A percentile compares a stretch with the other conserved stretches of the same genome.
phyloP scores from a whole-genome alignment of 2,888 invertebrate species.

The Chirona hameri region DNA sequence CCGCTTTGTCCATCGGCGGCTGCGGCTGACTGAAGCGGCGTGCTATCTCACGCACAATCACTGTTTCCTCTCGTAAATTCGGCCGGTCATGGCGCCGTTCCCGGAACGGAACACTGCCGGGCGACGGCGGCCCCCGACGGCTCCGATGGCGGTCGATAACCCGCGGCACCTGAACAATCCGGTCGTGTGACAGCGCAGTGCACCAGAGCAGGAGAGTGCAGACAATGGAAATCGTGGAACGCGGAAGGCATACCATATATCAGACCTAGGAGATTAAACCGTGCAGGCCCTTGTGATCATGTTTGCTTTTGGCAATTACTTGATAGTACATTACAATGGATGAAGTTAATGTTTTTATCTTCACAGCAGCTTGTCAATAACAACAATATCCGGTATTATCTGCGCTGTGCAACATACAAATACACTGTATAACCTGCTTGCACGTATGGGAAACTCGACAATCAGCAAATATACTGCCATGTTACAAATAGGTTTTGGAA shows the following conservation, averaged over 20 bases:
- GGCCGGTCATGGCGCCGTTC: neutral
- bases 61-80: neutral
- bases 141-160: neutral
- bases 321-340: too few species aligned
- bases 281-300: too few species aligned
- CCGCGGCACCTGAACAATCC: neutral
- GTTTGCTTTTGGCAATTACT: too few species aligned
- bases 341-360: too few species aligned
- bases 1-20: neutral
- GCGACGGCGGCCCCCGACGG: neutral
- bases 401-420: too few species aligned
- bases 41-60: slow-evolving; percentile 11
- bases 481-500: too few species aligned
- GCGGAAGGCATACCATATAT: neutral
- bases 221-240: neutral
- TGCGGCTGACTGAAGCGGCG: neutral
- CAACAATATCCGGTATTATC: too few species aligned
- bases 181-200: neutral
- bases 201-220: neutral
- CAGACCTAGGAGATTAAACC: too few species aligned
- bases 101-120: neutral
- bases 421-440: too few species aligned
- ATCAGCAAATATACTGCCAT: too few species aligned
- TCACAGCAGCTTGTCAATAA: too few species aligned
- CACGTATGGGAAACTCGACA: too few species aligned